These are phyloP conservation scores for Pollenia amentaria DNA, from an alignment of 2,888 invertebrate genomes.

Conservation along the genomic window DNA sequence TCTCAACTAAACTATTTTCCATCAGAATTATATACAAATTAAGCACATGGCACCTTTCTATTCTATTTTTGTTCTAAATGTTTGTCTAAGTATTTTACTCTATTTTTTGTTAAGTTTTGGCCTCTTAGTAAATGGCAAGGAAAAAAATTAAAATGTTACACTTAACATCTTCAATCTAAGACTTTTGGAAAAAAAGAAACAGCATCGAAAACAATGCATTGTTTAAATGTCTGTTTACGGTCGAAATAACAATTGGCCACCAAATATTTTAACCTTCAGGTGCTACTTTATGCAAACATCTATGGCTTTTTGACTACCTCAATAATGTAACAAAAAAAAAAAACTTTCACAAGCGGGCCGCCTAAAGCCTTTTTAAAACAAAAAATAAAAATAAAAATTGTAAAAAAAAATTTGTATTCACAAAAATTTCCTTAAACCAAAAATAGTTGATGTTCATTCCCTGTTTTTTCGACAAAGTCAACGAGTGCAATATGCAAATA, in stretches of 20 bases:
- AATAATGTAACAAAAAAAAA: constrained; percentile 42
- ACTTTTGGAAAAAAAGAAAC: constrained; percentile 4
- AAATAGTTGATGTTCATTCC: constrained; percentile 47
- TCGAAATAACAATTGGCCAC: constrained; percentile 72
- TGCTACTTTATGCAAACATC: constrained; percentile 73
- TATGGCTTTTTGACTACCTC: constrained; percentile 61
- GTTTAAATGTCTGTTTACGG: constrained; percentile 68
- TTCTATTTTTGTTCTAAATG: background rate
- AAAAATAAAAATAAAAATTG: constrained; percentile 38
- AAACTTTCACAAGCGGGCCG: constrained; percentile 70
- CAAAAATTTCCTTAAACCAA: constrained; percentile 49
- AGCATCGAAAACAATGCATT: constrained; percentile 58
- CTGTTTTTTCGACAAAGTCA: constrained; percentile 55
- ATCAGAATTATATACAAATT: too few relatives aligned
- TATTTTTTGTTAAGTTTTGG: background rate
- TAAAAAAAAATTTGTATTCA: background rate
- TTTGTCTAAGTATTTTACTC: background rate
- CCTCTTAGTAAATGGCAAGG: constrained; percentile 1
- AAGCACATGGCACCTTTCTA: background rate
- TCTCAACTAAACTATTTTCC: too few relatives aligned
- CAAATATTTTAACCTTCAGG: constrained; percentile 73
- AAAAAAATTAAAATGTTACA: constrained; percentile 71
- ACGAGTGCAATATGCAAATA: constrained; percentile 69
- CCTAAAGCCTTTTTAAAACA: constrained; percentile 54
- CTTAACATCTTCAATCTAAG: constrained; percentile 63